phyloP scores from a whole-genome alignment of 2,888 invertebrate genomes.

The Drosophila merina region DNA sequence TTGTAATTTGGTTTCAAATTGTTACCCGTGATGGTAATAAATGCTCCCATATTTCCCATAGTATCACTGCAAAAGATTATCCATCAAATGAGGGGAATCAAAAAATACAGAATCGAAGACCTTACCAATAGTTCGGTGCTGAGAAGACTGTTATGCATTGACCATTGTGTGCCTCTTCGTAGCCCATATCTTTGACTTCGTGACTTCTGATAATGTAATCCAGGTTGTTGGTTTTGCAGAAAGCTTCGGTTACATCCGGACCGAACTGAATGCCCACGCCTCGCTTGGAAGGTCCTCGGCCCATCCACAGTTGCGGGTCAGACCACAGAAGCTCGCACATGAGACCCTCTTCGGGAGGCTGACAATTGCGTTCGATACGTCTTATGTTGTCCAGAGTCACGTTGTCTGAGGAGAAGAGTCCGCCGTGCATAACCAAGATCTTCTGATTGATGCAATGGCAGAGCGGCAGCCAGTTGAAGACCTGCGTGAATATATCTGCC shows the following conservation, averaged over 20 bases:
- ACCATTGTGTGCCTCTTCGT: conserved; percentile 96
- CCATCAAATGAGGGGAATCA: neutral
- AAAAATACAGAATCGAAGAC: neutral
- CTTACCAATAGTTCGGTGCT: conserved; percentile 99
- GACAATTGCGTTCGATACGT: conserved; percentile 94
- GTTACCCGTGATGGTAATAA: conserved; percentile 96
- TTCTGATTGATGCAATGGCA: conserved; percentile 96
- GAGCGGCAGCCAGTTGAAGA: conserved; percentile 98
- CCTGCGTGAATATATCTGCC: conserved; percentile 99
- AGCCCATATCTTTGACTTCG: conserved; percentile 98
- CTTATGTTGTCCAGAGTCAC: conserved; percentile 97
- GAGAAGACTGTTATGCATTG: conserved; percentile 99
- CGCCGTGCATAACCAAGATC: conserved; percentile 97
- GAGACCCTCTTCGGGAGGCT: conserved; percentile 98
- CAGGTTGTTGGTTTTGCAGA: conserved; percentile 92
- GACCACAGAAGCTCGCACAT: conserved; percentile 99
- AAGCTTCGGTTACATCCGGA: conserved; percentile 96
- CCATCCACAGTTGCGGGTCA: conserved; percentile 96
- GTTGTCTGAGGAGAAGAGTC: conserved; percentile 96
- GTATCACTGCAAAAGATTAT: conserved; percentile 91
- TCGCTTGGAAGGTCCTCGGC: conserved; percentile 96
- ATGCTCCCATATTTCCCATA: conserved; percentile 99
- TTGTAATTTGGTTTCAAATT: conserved; percentile 95
- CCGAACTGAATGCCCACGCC: conserved; percentile 99
- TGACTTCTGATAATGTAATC: conserved; percentile 98